Percentiles rank a stretch among this genome's conserved stretches.
Conservation (phyloP, 2,888 invertebrate species). For the Stenolophus ochropezus region DNA sequence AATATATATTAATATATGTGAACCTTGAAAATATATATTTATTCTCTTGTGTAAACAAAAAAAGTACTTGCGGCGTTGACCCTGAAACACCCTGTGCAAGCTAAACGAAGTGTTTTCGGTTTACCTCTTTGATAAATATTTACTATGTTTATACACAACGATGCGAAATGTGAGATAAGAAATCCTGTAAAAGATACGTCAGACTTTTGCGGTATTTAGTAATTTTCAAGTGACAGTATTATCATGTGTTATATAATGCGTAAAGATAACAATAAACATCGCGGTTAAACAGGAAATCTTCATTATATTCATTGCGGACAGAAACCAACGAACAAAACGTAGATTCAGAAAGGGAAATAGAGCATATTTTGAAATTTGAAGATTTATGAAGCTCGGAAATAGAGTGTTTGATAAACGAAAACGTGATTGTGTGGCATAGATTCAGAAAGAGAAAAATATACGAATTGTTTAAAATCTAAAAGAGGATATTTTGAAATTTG, state of each 20-base stretch:
- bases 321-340: not conserved
- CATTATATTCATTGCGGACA: conserved; percentile 24
- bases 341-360: no score
- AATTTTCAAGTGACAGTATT: conserved; percentile 20
- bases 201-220: not conserved
- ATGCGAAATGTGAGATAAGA: conserved; percentile 27
- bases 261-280: conserved; percentile 38
- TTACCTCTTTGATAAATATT: conserved; percentile 21
- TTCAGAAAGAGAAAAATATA: no score
- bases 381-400: not conserved
- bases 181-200: not conserved
- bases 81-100: conserved; percentile 36
- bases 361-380: no score
- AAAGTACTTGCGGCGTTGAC: conserved; percentile 31
- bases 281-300: conserved; percentile 30
- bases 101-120: conserved; percentile 2
- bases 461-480: no score
- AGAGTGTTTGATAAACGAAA: conserved; percentile 4
- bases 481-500: no score
- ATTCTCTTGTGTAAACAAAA: conserved; percentile 36
- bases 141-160: not conserved
- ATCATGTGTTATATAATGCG: conserved; percentile 38
- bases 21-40: conserved; percentile 34
- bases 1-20: conserved; percentile 31
- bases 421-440: no score